Conservation (phyloP, 2,797 vertebrate genomes). For the Hydrophis major region DNA sequence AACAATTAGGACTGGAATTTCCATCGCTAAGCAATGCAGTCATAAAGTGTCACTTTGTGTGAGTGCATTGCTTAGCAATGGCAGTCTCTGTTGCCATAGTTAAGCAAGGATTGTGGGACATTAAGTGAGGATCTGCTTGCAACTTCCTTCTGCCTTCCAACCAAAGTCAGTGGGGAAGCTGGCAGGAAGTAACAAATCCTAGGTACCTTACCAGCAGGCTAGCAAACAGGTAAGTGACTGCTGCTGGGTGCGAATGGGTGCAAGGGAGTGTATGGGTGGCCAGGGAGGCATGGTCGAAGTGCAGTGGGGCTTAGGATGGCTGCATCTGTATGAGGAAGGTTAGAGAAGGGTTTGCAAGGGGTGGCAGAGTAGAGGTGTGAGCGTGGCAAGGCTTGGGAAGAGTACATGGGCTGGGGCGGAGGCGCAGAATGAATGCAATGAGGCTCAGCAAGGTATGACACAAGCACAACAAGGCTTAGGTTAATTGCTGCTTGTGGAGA, state of each 20-base stretch:
- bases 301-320: background rate
- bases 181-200: background rate
- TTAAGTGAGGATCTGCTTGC: background rate
- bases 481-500: background rate
- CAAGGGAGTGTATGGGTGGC: background rate
- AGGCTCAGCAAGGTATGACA: background rate
- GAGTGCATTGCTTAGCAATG: background rate
- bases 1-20: background rate
- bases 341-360: background rate
- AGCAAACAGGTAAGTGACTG: background rate
- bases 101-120: background rate
- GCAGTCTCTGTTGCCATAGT: background rate
- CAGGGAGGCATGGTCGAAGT: background rate
- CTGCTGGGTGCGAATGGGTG: background rate
- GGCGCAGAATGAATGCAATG: background rate
- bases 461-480: background rate
- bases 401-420: background rate
- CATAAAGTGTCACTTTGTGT: background rate
- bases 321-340: background rate
- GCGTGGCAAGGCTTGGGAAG: background rate
- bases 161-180: background rate
- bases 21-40: background rate
- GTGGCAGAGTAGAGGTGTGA: background rate
- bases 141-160: background rate
- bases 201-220: background rate